phyloP scores from a whole-genome alignment of 2,888 invertebrate genomes.

The Rhingia campestris region DNA sequence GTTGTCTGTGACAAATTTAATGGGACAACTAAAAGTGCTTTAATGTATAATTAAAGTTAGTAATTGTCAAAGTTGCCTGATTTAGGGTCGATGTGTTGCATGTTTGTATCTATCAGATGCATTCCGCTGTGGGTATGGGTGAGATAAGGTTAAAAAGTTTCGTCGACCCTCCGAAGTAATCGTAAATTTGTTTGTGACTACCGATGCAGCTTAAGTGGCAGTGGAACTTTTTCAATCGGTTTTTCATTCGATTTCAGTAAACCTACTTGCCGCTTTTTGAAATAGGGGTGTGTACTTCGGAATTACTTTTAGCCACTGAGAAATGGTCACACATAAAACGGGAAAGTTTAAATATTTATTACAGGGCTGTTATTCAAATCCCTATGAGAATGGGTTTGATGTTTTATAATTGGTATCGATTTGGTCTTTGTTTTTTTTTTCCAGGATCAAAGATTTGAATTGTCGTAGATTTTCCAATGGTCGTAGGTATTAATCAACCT shows the following conservation, averaged over 20 bases:
- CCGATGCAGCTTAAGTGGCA: background rate
- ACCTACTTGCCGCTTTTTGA: background rate
- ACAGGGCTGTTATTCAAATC: no score
- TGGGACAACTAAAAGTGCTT: conserved; percentile 70
- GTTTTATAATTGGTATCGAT: no score
- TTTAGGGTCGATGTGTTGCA: conserved; percentile 46
- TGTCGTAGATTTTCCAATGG: no score
- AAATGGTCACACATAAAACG: background rate
- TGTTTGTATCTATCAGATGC: conserved; percentile 1
- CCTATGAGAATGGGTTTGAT: no score
- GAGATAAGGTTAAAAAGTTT: conserved; percentile 29
- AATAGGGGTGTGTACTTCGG: background rate
- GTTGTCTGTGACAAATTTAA: conserved; percentile 67
- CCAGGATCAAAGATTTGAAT: no score
- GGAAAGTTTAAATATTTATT: background rate
- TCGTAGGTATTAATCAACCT: no score
- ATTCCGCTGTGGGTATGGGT: no score
- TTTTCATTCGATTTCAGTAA: background rate
- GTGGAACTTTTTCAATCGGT: conserved; percentile 25
- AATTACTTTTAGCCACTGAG: background rate
- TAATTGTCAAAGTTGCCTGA: conserved; percentile 69
- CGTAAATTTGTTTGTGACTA: conserved; percentile 27
- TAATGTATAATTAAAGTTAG: conserved; percentile 70
- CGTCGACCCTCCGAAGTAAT: conserved; percentile 10
- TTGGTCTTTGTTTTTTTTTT: no score